Base-by-base conservation (phyloP, 92 coral and sea anemone genomes). In the Palythoa caribaeorum region DNA sequence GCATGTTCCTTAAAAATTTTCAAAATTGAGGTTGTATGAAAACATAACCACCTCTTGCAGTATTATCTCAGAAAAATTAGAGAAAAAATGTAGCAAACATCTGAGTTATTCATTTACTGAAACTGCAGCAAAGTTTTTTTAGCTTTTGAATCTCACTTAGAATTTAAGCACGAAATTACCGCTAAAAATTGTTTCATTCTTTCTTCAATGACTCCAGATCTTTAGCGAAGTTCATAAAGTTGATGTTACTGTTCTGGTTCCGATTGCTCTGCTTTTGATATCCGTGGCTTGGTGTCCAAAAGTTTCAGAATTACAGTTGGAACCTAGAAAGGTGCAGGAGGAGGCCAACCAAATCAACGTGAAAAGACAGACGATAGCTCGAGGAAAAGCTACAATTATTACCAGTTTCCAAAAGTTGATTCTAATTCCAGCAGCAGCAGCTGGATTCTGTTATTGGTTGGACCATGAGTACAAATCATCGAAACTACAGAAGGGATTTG, bases 221-320 rank as follows among this genome's bases (percentile, higher is more conserved):
- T 12, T 50, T 8, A 2, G 1, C 3, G 37, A 60, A 14, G 76
- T 79, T 36, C 8, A 78, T 0, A 37, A 37, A 20, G 8, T 14
- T 3, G 21, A 38, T 1, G 16, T 50, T 16, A 73, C 77, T 36
- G 60, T 85, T 87, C 87, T 78, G 28, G 87, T 94, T 74, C 92
- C 98, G 38, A 12, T 78, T 3, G 85, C 97, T n/a, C 94, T 97
- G 38, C 5, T 97, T 3, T 71, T 87, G 20, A 21, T 97, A 63
- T 97, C 99, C 10, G 20, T 95, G 21, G 98, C 99, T 12, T 97
- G 99, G 99, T 79, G 94, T 60, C 96, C 96, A 9, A 88, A 90
- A 76, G 76, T 92, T 4, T 89, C 92, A 47, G 91, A 91, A 55
- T 83, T 80, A 3, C 90, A 84, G 83, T 78, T 90, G 11, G 77